Conservation (phyloP, 2,888 invertebrate species). For the Drosophila colorata region DNA sequence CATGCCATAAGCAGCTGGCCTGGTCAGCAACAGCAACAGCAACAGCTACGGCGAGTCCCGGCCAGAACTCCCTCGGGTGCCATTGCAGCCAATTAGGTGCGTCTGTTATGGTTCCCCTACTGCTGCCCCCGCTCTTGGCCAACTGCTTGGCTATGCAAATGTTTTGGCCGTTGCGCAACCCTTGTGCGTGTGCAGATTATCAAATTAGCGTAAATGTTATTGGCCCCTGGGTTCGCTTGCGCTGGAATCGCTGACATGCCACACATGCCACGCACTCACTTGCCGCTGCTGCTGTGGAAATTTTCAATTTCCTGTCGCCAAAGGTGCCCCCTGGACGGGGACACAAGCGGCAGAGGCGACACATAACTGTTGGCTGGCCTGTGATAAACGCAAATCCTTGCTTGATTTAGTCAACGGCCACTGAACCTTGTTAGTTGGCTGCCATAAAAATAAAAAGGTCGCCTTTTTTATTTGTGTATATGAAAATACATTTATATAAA, state of each 20-base stretch:
- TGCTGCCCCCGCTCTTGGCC: neutral
- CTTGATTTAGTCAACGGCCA: constrained; percentile 69
- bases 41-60: constrained; percentile 31
- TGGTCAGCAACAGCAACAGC: constrained; percentile 51
- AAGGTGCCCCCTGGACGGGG: constrained; percentile 40
- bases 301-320: constrained; percentile 78
- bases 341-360: constrained; percentile 4
- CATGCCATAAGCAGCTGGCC: constrained; percentile 22
- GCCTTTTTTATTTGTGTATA: constrained; percentile 30
- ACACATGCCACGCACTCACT: constrained; percentile 51
- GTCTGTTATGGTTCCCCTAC: constrained; percentile 43
- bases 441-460: constrained; percentile 65
- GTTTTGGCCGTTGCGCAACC: constrained; percentile 37
- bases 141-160: constrained; percentile 83
- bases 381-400: constrained; percentile 72
- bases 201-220: constrained; percentile 81
- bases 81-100: constrained; percentile 85
- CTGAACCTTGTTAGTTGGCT: constrained; percentile 69
- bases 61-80: constrained; percentile 82
- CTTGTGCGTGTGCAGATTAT: constrained; percentile 81
- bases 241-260: constrained; percentile 55
- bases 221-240: constrained; percentile 56
- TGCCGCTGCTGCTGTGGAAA: constrained; percentile 49
- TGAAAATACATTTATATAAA: constrained; percentile 44
- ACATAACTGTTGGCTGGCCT: constrained; percentile 31